Percentiles rank a stretch among this genome's conserved stretches.
phyloP scores from a whole-genome alignment of 2,888 invertebrate genomes.

The Netelia melanura region DNA sequence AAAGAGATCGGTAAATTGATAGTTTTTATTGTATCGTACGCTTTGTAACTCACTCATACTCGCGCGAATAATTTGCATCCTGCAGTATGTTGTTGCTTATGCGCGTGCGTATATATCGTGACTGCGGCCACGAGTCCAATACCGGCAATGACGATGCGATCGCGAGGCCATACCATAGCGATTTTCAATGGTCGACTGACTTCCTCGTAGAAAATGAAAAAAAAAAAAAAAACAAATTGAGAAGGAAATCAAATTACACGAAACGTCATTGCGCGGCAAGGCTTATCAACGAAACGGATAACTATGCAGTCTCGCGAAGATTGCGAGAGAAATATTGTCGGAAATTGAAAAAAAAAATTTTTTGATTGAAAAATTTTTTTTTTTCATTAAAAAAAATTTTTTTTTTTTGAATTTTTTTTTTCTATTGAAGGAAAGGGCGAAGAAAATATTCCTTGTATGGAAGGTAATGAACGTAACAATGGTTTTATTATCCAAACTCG shows the following conservation, averaged over 20 bases:
- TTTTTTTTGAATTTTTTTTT: neutral
- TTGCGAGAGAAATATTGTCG: conserved; percentile 6
- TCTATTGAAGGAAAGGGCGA: neutral
- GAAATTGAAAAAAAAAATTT: neutral
- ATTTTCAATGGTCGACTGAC: conserved; percentile 64
- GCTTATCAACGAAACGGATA: neutral
- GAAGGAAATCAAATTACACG: conserved; percentile 13
- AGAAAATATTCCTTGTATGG: neutral
- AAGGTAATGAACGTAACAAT: neutral
- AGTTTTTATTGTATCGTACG: conserved; percentile 46
- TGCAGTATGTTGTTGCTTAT: conserved; percentile 22
- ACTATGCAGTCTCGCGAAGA: neutral
- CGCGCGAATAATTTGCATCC: conserved; percentile 54
- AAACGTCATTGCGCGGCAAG: conserved; percentile 1
- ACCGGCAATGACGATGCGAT: conserved; percentile 56
- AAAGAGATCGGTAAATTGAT: conserved; percentile 55
- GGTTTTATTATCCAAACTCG: conserved; percentile 4
- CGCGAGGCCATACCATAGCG: conserved; percentile 53
- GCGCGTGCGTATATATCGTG: neutral
- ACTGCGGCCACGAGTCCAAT: conserved; percentile 51
- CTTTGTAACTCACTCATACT: conserved; percentile 23
- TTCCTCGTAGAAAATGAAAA: conserved; percentile 35
- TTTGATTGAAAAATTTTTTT: no score
- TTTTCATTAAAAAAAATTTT: no score
- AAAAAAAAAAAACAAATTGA: conserved; percentile 18